Evolutionary conservation across 2,797 vertebrate species (phyloP), one percentile per base, ranked within the genome.

Genomic region (Sardinella longiceps): DNA sequence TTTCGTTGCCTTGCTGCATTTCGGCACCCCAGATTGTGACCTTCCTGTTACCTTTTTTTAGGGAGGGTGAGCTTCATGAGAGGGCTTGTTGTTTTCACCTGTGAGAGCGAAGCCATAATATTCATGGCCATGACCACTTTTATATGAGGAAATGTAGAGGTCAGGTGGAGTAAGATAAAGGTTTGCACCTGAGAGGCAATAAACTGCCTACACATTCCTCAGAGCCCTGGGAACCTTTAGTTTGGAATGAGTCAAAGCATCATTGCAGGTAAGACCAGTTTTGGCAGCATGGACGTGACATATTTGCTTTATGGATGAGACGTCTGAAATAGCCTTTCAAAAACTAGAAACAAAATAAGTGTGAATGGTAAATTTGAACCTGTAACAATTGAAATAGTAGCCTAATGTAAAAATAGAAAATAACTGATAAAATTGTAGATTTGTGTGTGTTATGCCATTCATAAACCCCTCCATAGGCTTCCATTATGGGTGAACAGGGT

Each of bases 31-130:
- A 77, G 15, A 43, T 33, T 10, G 70, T 77, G 70, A 77, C 70
- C 70, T 77, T 77, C 70, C 70, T 77, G 70, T 77, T 20, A 77
- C 70, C 70, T 20, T 77, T 9, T 39, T 77, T 77, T n/a, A n/a
- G 46, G 11, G 46, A 14, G 70, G 37, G 33, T 77, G 70, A 9
- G 6, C 37, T 77, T 43, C 70, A 77, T 77, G 70, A 43, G 70
- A 77, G 70, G 70, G 18, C 70, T 37, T 77, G 37, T 77, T 77
- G 70, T 77, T 77, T 39, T 39, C 37, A 77, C 70, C 37, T 20
- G 70, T 77, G 70, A 9, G 70, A 77, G 37, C 20, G 6, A 23
- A 39, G 70, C 70, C 18, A 43, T 77, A 77, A 77, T 77, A 77
- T 77, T 77, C 15, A 77, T 43, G 70, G 37, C 70, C 70, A 77